Conservation (phyloP, 1,140 invertebrate genomes). For the Dendroctonus valens region DNA sequence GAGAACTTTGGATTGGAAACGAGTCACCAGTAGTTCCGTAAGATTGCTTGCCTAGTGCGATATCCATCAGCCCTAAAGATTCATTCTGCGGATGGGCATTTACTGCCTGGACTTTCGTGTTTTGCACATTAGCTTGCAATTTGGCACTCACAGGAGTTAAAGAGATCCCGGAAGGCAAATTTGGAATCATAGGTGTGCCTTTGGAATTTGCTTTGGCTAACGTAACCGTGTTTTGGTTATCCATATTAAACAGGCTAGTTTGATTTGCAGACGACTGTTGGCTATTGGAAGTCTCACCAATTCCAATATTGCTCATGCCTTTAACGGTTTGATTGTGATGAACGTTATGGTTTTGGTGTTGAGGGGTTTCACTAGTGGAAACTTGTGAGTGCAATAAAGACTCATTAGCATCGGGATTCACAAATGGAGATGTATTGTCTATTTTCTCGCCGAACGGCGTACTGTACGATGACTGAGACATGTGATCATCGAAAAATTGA, state of each 20-base stretch:
- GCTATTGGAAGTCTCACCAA: slow-evolving; percentile 1
- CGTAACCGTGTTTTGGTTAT: slow-evolving; percentile 33
- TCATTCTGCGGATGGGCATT: too few relatives aligned
- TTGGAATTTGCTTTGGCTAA: slow-evolving; percentile 7
- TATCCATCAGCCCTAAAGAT: too few relatives aligned
- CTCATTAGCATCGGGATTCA: not conserved
- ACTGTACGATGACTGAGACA: slow-evolving; percentile 30
- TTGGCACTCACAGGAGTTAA: slow-evolving; percentile 33
- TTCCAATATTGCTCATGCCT: not conserved
- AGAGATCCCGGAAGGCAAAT: slow-evolving; percentile 34
- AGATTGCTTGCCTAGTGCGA: too few relatives aligned
- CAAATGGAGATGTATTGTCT: slow-evolving; percentile 29
- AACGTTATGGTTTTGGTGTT: slow-evolving; percentile 5
- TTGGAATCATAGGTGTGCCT: slow-evolving; percentile 19
- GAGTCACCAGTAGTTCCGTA: too few relatives aligned
- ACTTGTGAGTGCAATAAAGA: not conserved
- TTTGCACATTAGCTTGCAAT: slow-evolving; percentile 5
- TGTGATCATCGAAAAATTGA: slow-evolving; percentile 33
- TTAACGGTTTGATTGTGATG: not conserved
- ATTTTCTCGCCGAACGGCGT: slow-evolving; percentile 31
- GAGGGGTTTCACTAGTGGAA: not conserved
- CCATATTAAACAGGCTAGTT: slow-evolving; percentile 34
- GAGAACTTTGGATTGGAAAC: too few relatives aligned
- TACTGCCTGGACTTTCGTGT: not conserved
- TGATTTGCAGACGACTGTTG: slow-evolving; percentile 19